Base-by-base conservation (phyloP, 2,888 invertebrate genomes). In the Ganaspis brasiliensis region DNA sequence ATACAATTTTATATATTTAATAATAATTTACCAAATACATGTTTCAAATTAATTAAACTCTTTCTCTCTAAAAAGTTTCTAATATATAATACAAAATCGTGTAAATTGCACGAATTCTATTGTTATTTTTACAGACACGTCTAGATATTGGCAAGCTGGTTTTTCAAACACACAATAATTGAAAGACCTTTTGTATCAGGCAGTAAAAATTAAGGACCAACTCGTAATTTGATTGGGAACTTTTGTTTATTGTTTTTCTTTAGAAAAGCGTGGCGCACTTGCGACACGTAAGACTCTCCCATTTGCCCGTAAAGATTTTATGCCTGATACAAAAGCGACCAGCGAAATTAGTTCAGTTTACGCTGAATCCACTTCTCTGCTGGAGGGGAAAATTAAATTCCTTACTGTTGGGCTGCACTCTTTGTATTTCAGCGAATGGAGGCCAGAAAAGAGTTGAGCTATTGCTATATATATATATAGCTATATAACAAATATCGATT, bases 401-500 rank as follows among this genome's bases (percentile, higher is more conserved):
- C 9, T 59, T 16, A 59, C 16, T 59, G 35, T 59, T 59, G 31
- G 16, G 10, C n/a, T 59, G 16, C 26, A 16, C 16, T 9, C 35
- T 26, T 9, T 59, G n/a, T 59, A 35, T 59, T 59, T 31, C 59
- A 59, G 59, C 31, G 59, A 59, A 59, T 59, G 9, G 59, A 59
- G 59, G 10, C 31, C 31, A 59, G 31, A 31, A 31, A 59, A 59
- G 31, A 59, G 9, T 59, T 59, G 9, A 59, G 16, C 59, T 59
- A 14, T 9, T 56, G 56, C 14, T 14, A 56, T 56, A 56, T 56
- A 56, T 26, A 31, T 31, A 31, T 35, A 61, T 79, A 16, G 4
- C 8, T 52, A 1, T 52, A 52, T 55, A 21, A 3, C 24, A 82
- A 76, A 81, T 82, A 81, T 83, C 81, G 83, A 83, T 83, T 82